Conservation (phyloP, 2,888 invertebrate species). For the Candidula unifasciata region DNA sequence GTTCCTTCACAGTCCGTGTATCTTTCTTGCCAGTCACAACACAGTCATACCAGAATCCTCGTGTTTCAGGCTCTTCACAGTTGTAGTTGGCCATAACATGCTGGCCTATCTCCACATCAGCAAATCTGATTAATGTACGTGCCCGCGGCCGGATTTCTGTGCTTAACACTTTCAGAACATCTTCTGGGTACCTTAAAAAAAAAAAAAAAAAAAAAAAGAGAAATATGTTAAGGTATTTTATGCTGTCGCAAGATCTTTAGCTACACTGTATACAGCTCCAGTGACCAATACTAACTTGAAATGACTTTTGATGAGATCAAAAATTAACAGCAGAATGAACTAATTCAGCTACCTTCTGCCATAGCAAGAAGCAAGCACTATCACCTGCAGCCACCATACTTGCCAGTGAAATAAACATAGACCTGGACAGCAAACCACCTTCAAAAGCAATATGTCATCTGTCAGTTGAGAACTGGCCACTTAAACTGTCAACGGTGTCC, state of each 20-base stretch:
- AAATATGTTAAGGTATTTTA: neutral
- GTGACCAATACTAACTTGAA: neutral
- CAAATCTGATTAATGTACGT: slow-evolving; percentile 80
- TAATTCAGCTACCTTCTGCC: too few species aligned
- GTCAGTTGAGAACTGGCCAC: too few species aligned
- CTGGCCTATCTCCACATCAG: slow-evolving; percentile 82
- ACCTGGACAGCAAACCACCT: too few species aligned
- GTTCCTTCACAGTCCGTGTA: slow-evolving; percentile 72
- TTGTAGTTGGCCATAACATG: slow-evolving; percentile 87
- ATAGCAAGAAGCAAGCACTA: too few species aligned
- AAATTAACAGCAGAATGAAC: too few species aligned
- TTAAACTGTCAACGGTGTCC: too few species aligned
- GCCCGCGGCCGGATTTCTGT: slow-evolving; percentile 84
- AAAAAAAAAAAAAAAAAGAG: neutral
- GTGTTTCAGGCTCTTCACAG: slow-evolving; percentile 83
- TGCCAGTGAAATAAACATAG: too few species aligned
- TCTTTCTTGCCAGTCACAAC: slow-evolving; percentile 72
- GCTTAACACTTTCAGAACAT: slow-evolving; percentile 67
- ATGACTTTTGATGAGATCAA: too few species aligned
- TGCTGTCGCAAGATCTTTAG: neutral
- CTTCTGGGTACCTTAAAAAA: slow-evolving; percentile 71
- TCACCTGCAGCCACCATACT: too few species aligned
- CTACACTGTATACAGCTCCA: too few species aligned
- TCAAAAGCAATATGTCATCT: too few species aligned
- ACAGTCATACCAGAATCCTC: slow-evolving; percentile 85